Evolutionary conservation across 2,113 vertebrate species (phyloP).

Genomic region (Etia nguti): DNA sequence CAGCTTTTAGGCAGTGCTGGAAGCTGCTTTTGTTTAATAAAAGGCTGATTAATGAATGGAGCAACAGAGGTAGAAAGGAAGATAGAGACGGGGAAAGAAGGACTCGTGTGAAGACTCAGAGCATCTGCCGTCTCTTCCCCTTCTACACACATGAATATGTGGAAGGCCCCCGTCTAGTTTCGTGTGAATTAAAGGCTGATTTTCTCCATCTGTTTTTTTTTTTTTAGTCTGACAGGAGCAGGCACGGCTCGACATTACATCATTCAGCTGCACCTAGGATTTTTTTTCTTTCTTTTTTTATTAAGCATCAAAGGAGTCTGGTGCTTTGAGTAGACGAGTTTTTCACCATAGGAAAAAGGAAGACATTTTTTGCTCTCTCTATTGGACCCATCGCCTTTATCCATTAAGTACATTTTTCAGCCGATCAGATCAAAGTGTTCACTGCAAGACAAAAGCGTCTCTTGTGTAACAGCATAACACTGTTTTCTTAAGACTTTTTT

Average conservation of each 20-base stretch:
- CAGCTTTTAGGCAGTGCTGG: conserved; percentile 53
- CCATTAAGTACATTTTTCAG: conserved; percentile 25
- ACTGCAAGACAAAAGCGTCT: conserved; percentile 15
- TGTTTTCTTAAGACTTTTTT: not conserved
- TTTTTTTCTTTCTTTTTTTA: not conserved
- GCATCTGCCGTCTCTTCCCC: not conserved
- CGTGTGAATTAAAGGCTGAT: not conserved
- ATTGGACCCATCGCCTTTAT: conserved; percentile 19
- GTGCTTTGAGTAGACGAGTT: conserved; percentile 28
- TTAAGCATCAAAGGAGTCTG: conserved; percentile 41
- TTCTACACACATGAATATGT: not conserved
- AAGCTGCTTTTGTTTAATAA: conserved; percentile 65
- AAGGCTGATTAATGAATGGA: conserved; percentile 64
- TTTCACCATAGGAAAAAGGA: conserved; percentile 42
- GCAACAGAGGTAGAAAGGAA: conserved; percentile 10
- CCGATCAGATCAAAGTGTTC: conserved; percentile 35
- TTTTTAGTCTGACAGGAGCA: not conserved
- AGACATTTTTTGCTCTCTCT: not conserved
- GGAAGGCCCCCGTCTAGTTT: conserved; percentile 2
- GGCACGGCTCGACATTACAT: conserved; percentile 25
- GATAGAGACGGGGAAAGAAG: conserved; percentile 22
- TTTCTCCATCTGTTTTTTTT: conserved; percentile 3
- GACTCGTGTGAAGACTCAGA: not conserved
- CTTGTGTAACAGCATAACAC: not conserved
- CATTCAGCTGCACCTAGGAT: conserved; percentile 26